Conservation (phyloP, 2,888 invertebrate genomes). For the Notodonta ziczac region DNA sequence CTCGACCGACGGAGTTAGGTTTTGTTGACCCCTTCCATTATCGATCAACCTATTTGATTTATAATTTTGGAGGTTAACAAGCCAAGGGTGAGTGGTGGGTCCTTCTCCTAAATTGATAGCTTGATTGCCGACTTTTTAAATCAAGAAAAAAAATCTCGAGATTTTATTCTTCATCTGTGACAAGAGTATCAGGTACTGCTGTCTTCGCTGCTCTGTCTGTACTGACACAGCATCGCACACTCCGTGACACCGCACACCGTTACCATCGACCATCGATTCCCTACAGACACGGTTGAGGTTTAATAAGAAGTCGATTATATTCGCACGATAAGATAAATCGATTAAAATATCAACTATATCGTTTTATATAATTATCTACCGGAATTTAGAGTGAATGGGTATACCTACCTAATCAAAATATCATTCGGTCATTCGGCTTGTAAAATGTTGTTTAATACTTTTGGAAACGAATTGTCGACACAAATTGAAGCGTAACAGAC, state of each 20-base stretch:
- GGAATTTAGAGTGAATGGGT: conserved; percentile 1
- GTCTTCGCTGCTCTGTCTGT: conserved; percentile 20
- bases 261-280: conserved; percentile 65
- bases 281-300: conserved; percentile 50
- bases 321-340: conserved; percentile 49
- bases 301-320: conserved; percentile 50
- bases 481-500: no score
- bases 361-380: conserved; percentile 12
- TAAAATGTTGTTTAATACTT: not conserved
- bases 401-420: not conserved
- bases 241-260: conserved; percentile 53
- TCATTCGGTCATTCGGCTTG: not conserved
- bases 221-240: conserved; percentile 29
- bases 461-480: not conserved
- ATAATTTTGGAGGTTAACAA: no score
- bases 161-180: no score
- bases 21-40: no score
- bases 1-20: no score
- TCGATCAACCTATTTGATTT: no score
- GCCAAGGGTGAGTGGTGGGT: no score
- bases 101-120: no score
- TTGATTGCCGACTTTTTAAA: no score
- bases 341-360: conserved; percentile 29
- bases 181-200: conserved; percentile 14
- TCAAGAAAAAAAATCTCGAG: no score